Percentiles rank a stretch among this genome's conserved stretches.
These are phyloP conservation scores for Hippocampus zosterae DNA, from an alignment of 2,113 vertebrate genomes.

Conservation along the genomic window DNA sequence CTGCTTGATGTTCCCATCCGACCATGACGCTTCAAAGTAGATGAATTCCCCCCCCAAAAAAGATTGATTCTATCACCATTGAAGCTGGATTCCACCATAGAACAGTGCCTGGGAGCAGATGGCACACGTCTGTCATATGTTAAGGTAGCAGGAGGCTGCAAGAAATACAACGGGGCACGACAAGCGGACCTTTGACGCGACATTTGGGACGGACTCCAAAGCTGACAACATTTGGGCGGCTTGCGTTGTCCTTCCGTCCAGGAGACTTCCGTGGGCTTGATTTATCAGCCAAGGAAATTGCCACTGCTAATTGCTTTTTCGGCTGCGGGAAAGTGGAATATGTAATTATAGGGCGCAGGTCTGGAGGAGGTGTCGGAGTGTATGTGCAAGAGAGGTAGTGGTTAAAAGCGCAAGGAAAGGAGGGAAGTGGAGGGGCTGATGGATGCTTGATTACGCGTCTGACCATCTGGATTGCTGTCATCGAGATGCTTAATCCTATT, in stretches of 20 bases:
- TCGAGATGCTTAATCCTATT: conserved; percentile 62
- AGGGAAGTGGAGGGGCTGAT: conserved; percentile 57
- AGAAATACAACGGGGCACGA: conserved; percentile 34
- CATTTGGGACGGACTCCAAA: conserved; percentile 28
- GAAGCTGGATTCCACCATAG: conserved; percentile 37
- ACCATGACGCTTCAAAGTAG: conserved; percentile 31
- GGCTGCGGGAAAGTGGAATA: conserved; percentile 39
- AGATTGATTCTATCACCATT: conserved; percentile 52
- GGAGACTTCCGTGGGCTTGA: conserved; percentile 29
- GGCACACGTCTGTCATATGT: conserved; percentile 59
- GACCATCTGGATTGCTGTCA: conserved; percentile 71
- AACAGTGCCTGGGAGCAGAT: conserved; percentile 52
- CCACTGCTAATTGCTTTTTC: conserved; percentile 37
- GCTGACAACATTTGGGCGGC: conserved; percentile 18
- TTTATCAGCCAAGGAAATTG: conserved; percentile 47
- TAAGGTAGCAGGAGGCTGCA: conserved; percentile 48
- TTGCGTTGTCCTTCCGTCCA: conserved; percentile 26
- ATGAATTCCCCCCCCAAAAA: conserved; percentile 39
- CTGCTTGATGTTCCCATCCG: conserved; percentile 45
- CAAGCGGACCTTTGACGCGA: conserved; percentile 44
- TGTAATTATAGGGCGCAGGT: conserved; percentile 52
- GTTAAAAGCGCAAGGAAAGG: conserved; percentile 50
- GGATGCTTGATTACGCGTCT: conserved; percentile 63
- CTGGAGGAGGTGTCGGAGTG: conserved; percentile 54
- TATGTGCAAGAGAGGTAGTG: conserved; percentile 45